Percentiles rank a stretch among this genome's conserved stretches.
These are phyloP conservation scores for Callaeas wilsoni DNA, from an alignment of 2,113 vertebrate genomes.

Conservation along the genomic window DNA sequence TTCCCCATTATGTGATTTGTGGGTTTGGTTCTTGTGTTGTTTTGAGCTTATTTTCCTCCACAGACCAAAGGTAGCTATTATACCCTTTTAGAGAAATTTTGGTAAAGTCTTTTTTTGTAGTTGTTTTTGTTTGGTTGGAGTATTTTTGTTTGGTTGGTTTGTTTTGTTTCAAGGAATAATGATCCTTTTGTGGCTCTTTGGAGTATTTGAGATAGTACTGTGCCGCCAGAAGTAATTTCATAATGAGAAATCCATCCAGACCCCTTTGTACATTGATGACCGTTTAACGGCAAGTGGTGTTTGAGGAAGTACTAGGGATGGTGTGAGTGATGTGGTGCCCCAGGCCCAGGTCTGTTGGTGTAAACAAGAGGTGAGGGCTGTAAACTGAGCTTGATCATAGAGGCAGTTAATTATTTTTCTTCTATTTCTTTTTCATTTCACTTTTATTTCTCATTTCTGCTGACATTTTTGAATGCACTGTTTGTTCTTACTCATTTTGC, in stretches of 20 bases:
- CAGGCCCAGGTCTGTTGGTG: rapidly evolving
- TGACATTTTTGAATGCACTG: background rate
- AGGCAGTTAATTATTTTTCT: background rate
- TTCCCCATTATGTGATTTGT: background rate
- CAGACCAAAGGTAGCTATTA: background rate
- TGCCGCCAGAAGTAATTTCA: background rate
- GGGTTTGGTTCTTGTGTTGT: background rate
- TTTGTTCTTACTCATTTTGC: background rate
- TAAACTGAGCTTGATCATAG: background rate
- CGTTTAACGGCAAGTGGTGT: background rate
- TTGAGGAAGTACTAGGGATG: background rate
- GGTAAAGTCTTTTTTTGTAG: background rate
- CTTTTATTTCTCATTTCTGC: background rate
- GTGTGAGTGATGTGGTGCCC: background rate
- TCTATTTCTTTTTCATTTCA: background rate
- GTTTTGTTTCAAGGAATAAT: background rate
- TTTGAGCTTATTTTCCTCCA: background rate
- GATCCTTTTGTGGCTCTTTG: background rate
- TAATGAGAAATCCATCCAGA: background rate
- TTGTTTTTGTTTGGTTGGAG: background rate
- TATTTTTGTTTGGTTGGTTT: background rate
- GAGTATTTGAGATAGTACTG: background rate
- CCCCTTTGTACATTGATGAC: background rate
- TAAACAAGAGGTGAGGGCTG: background rate
- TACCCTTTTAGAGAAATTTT: background rate